Percentiles rank a stretch among this genome's conserved stretches.
phyloP scores from a whole-genome alignment of 2,113 vertebrate genomes.

The Heptranchias perlo region DNA sequence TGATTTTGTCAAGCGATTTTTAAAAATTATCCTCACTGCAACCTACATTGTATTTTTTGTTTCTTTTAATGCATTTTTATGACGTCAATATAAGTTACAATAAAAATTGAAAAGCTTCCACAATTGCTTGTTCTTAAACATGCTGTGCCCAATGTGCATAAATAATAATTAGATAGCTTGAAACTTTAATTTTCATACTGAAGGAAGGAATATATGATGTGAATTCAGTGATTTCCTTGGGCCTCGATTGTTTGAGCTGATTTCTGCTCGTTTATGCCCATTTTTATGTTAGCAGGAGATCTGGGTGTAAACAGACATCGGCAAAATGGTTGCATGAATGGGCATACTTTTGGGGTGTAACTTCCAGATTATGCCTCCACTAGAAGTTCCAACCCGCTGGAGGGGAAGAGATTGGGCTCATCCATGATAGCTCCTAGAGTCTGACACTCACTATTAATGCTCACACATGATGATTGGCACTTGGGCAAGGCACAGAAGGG shows the following conservation, averaged over 20 bases:
- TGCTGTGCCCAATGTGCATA: neutral
- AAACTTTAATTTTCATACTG: too few species aligned
- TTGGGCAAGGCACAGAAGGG: neutral
- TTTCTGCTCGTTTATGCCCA: neutral
- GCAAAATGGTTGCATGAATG: neutral
- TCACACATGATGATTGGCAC: neutral
- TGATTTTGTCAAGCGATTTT: too few species aligned
- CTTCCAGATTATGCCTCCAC: neutral
- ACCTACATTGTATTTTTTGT: neutral
- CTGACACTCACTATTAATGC: neutral
- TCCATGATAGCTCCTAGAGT: neutral
- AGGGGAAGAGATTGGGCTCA: neutral
- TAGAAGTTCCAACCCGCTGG: neutral
- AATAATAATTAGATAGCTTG: neutral
- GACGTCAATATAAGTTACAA: neutral
- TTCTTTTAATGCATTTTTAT: neutral
- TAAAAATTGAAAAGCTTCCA: neutral
- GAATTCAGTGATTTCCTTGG: neutral
- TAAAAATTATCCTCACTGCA: too few species aligned
- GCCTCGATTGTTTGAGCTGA: neutral
- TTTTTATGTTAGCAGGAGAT: neutral
- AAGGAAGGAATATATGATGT: neutral
- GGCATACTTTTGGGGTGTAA: neutral
- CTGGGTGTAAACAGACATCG: neutral
- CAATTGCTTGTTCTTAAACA: neutral